phyloP scores from a whole-genome alignment of 2,797 vertebrate species.

The Aphelocoma californica region DNA sequence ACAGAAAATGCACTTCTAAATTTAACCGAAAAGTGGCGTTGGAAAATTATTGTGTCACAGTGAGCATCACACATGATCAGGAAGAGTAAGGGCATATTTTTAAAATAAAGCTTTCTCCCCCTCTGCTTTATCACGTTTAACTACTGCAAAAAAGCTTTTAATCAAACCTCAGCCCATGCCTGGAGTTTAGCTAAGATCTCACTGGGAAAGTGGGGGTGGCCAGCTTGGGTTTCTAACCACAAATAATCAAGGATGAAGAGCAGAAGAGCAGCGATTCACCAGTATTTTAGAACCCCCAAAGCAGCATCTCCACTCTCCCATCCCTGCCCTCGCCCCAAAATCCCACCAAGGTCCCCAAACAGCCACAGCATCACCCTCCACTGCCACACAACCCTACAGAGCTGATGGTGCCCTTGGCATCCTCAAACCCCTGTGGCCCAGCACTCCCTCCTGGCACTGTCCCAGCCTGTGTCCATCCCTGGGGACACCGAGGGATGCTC shows the following conservation, averaged over 20 bases:
- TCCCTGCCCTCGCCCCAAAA: accelerated
- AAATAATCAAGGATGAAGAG: not conserved
- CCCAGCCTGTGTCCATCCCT: not conserved
- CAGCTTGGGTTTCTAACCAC: not conserved
- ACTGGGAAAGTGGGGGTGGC: not conserved
- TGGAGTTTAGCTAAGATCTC: not conserved
- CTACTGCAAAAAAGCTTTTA: not conserved
- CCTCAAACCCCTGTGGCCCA: not conserved
- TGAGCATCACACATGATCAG: not conserved
- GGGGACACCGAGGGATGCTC: not conserved
- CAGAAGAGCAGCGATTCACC: not conserved
- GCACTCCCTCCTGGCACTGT: not conserved
- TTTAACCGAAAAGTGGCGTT: slow-evolving; percentile 1
- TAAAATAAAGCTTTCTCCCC: not conserved
- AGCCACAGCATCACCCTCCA: not conserved
- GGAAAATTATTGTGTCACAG: slow-evolving; percentile 47
- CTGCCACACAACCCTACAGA: not conserved
- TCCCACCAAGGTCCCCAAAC: not conserved
- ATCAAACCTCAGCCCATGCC: not conserved
- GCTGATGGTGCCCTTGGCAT: not conserved
- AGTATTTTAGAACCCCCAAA: not conserved
- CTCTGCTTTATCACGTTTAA: not conserved
- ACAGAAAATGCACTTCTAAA: slow-evolving; percentile 53
- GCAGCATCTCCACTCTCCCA: not conserved
- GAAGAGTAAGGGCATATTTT: not conserved